A percentile compares a stretch with the other conserved stretches of the same genome.
Evolutionary conservation across 2,797 vertebrate species (phyloP).

Genomic region (Kryptopterus vitreolus): DNA sequence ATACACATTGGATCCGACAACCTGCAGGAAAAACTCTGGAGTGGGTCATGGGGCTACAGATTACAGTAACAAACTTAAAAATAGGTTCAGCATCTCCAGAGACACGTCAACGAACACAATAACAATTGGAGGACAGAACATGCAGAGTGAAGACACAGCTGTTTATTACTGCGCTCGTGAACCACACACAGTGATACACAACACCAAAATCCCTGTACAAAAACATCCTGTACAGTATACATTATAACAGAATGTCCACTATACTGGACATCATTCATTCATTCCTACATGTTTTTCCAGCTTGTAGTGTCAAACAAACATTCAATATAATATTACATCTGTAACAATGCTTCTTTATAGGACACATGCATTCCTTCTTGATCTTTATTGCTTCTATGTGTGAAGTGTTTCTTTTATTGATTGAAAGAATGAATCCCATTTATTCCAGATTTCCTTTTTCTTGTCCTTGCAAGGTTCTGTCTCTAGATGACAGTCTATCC

Average conservation of each 20-base stretch:
- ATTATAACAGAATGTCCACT: neutral
- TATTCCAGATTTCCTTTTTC: no score
- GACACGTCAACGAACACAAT: no score
- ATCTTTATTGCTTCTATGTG: no score
- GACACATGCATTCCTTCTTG: no score
- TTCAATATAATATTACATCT: no score
- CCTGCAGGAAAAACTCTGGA: neutral
- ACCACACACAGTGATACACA: neutral
- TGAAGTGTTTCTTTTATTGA: no score
- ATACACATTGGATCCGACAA: neutral
- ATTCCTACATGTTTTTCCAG: no score
- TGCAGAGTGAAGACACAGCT: neutral
- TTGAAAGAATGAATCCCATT: no score
- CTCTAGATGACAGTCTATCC: neutral
- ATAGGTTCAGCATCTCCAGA: neutral
- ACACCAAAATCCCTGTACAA: no score
- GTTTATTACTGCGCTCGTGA: neutral
- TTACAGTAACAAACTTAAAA: neutral
- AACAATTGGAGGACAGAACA: neutral
- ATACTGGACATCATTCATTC: accelerated
- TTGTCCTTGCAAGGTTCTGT: neutral
- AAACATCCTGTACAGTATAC: no score
- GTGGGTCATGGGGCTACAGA: neutral
- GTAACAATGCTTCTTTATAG: no score
- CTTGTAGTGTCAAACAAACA: no score